These are phyloP conservation scores for Carduelis carduelis DNA, from an alignment of 2,797 vertebrate genomes.

Conservation along the genomic window DNA sequence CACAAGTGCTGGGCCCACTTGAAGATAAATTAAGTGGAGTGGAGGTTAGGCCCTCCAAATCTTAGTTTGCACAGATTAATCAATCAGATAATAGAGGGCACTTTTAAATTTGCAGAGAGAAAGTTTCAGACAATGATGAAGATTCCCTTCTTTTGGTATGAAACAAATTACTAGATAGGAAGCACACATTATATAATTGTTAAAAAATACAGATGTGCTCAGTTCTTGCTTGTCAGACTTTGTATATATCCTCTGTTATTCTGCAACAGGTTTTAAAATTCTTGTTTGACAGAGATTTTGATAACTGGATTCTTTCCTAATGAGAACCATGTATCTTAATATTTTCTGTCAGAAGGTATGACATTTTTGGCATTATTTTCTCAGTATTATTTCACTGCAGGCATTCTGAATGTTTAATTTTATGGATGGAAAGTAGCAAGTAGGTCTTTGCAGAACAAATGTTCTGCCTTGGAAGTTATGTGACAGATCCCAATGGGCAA, in stretches of 20 bases:
- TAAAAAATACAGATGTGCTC: not conserved
- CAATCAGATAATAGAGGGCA: not conserved
- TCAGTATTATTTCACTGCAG: not conserved
- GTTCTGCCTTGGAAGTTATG: not conserved
- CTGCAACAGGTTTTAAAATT: conserved; percentile 1
- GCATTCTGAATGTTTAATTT: not conserved
- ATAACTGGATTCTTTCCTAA: conserved; percentile 36
- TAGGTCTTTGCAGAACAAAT: not conserved
- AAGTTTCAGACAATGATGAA: not conserved
- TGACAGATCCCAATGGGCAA: not conserved
- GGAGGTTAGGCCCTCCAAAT: conserved; percentile 9
- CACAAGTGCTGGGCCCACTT: not conserved
- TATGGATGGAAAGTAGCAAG: not conserved
- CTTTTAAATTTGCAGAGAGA: not conserved
- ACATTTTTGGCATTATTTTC: not conserved
- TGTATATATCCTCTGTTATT: not conserved
- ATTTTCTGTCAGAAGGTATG: not conserved
- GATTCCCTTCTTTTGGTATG: not conserved
- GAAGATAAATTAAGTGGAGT: conserved; percentile 19
- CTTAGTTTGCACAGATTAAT: conserved; percentile 15
- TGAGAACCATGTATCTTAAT: not conserved
- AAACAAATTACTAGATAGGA: not conserved
- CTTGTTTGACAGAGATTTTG: conserved; percentile 17
- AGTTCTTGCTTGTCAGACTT: not conserved
- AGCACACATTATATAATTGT: not conserved